phyloP scores from a whole-genome alignment of 2,113 vertebrate species.

The Cephalopholis sonnerati region DNA sequence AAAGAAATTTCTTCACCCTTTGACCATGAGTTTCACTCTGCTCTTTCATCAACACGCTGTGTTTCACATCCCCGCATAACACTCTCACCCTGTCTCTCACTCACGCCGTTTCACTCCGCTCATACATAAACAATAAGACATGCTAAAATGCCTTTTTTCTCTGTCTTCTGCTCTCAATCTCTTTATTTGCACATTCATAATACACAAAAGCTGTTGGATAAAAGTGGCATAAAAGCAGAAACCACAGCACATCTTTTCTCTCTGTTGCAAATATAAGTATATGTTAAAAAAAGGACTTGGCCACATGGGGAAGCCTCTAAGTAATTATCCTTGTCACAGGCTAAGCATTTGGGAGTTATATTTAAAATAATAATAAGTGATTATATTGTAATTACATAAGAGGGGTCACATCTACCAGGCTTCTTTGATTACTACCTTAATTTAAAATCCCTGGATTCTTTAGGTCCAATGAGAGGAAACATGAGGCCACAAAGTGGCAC shows the following conservation, averaged over 20 bases:
- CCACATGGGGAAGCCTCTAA: slow-evolving; percentile 43
- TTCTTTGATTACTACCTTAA: slow-evolving; percentile 68
- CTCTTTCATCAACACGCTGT: slow-evolving; percentile 67
- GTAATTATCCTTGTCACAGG: slow-evolving; percentile 65
- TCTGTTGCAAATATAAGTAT: slow-evolving; percentile 56
- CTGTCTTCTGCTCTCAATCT: slow-evolving; percentile 28
- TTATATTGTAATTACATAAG: slow-evolving; percentile 72
- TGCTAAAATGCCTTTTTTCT: slow-evolving; percentile 20
- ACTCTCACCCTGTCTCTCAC: slow-evolving; percentile 52
- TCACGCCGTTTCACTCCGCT: slow-evolving; percentile 54
- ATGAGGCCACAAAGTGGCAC: slow-evolving; percentile 34
- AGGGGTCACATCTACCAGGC: slow-evolving; percentile 50
- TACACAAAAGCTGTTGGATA: slow-evolving; percentile 29
- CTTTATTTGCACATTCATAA: slow-evolving; percentile 34
- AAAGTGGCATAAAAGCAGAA: slow-evolving; percentile 49
- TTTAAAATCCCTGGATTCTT: slow-evolving; percentile 59
- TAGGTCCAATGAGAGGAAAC: slow-evolving; percentile 41
- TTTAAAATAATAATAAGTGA: slow-evolving; percentile 79
- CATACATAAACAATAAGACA: slow-evolving; percentile 65
- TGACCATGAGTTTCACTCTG: slow-evolving; percentile 63
- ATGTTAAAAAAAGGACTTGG: slow-evolving; percentile 38
- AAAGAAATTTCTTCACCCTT: slow-evolving; percentile 51
- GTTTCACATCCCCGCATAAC: slow-evolving; percentile 62
- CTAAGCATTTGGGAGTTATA: slow-evolving; percentile 66
- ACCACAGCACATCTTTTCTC: slow-evolving; percentile 44